Evolutionary conservation across 64 coral and sea anemone species (phyloP).

Genomic region (Acropora tenuis): DNA sequence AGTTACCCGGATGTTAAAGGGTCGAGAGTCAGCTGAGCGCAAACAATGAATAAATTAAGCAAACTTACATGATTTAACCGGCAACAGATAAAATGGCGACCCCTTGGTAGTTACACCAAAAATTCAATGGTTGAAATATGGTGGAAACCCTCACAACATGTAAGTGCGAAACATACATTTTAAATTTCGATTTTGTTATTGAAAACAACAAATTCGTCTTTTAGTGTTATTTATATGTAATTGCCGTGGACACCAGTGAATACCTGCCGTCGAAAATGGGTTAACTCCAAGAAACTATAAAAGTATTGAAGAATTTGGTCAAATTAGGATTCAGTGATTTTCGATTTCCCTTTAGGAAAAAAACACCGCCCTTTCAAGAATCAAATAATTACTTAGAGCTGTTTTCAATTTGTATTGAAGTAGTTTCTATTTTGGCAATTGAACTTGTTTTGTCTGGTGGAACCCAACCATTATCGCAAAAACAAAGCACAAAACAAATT

Average conservation of each 20-base stretch:
- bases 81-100: slow-evolving; percentile 33
- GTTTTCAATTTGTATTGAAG: too few relatives aligned
- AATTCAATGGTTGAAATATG: background rate
- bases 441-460: too few relatives aligned
- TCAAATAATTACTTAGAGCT: background rate
- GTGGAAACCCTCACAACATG: background rate
- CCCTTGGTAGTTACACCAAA: background rate
- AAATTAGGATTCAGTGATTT: background rate
- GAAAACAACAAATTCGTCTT: background rate
- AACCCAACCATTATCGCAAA: too few relatives aligned
- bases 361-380: background rate
- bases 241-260: slow-evolving; percentile 20
- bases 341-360: background rate
- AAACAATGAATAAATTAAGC: slow-evolving; percentile 36
- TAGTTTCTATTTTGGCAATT: too few relatives aligned
- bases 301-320: slow-evolving; percentile 33
- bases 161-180: background rate
- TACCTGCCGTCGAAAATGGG: slow-evolving; percentile 17
- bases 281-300: background rate
- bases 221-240: background rate
- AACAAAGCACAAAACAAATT: too few relatives aligned
- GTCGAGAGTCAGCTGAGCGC: background rate
- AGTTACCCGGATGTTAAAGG: slow-evolving; percentile 3
- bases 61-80: slow-evolving; percentile 22
- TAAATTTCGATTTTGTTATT: background rate